Base-by-base conservation (phyloP, 2,113 vertebrate species). In the Channa argus region DNA sequence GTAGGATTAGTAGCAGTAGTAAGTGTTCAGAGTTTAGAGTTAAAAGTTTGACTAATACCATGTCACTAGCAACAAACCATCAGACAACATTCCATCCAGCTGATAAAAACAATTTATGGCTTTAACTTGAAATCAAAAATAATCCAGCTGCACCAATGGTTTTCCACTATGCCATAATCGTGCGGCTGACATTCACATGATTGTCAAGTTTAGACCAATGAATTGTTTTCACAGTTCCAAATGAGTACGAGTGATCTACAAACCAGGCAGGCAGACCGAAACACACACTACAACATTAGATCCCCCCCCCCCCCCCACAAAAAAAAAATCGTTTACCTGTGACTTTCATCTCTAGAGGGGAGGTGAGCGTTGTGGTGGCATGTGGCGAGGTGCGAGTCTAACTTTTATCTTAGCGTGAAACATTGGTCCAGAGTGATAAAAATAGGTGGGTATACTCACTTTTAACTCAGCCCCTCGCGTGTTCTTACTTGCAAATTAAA, bases 201-300 rank as follows among this genome's bases (percentile, higher is more conserved):
- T 79, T 80, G 66, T 58, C 81, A 86, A 78, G 64, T 84, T 82
- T n/a, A 59, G 80, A 24, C 80, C n/a, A 2, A 81, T 82, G 69
- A 77, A 83, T 83, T 83, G 83, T 83, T 91, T 88, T 91, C 55
- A 10, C 70, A 71, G 86, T 72, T 62, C 70, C 43, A 82, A 41
- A 63, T 69, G 56, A 63, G 54, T 52, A 78, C 63, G 87, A 65
- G 88, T 49, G 47, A 80, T 61, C 79, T 87, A 91, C 80, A 52
- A 69, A 84, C 86, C 81, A 87, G 81, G 84, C 86, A 91, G 88
- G 89, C 86, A 84, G 82, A 88, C 82, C 70, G 71, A 74, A 86
- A 88, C 79, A 88, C 64, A 60, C 85, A 90, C 77, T 33, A 64
- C 59, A 49, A 24, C 24, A 24, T 24, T 33, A 45, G 3, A 46